phyloP scores from a whole-genome alignment of 23 tunicate species.

The Trididemnum nubilum region DNA sequence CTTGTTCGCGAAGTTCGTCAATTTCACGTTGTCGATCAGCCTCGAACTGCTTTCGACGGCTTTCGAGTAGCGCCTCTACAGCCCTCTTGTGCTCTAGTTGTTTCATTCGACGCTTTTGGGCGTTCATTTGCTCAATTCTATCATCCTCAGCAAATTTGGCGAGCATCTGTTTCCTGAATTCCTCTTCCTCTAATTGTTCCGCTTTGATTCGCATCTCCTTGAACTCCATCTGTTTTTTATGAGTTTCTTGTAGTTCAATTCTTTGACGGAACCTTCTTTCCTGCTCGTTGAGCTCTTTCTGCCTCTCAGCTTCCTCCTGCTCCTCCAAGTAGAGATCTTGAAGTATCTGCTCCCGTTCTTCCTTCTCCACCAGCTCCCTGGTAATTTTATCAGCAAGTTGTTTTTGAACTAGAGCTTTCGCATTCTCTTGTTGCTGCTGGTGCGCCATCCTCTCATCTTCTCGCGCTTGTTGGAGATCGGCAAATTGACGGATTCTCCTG shows the following conservation, averaged over 20 bases:
- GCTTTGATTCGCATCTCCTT: conserved; percentile 79
- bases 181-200: conserved; percentile 82
- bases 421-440: conserved; percentile 81
- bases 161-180: conserved; percentile 90
- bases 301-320: conserved; percentile 87
- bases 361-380: conserved; percentile 51
- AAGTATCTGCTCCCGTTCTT: conserved; percentile 85
- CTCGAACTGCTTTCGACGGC: conserved; percentile 72
- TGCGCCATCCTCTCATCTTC: conserved; percentile 82
- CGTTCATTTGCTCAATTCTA: conserved; percentile 97
- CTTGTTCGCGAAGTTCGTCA: conserved; percentile 64
- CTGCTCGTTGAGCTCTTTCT: conserved; percentile 72
- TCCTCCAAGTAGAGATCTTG: conserved; percentile 84
- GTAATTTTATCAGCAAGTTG: conserved; percentile 76
- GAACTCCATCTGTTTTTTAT: conserved; percentile 88
- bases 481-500: conserved; percentile 69
- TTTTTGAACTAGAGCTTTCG: conserved; percentile 78
- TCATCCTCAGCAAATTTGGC: conserved; percentile 99
- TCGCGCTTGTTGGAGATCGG: conserved; percentile 77
- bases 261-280: conserved; percentile 75
- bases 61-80: conserved; percentile 77
- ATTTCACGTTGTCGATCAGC: conserved; percentile 70
- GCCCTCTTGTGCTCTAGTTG: conserved; percentile 98
- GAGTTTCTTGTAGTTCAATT: conserved; percentile 85
- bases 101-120: conserved; percentile 95